Evolutionary conservation across 1,140 invertebrate genomes (phyloP), one percentile per base, ranked within the genome.

Genomic region (Ceratina australensis): DNA sequence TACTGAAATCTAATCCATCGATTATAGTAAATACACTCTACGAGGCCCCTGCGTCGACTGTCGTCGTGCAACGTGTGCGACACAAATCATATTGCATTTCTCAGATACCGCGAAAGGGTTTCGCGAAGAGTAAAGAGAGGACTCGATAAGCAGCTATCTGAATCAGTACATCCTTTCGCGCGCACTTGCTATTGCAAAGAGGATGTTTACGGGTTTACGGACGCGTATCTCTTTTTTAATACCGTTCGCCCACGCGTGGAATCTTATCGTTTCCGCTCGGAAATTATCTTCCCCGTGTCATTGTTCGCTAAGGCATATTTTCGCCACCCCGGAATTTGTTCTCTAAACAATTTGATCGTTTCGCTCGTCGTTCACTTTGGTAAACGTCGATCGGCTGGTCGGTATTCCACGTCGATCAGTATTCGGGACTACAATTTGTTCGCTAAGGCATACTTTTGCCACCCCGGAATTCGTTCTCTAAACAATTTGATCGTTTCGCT

Each of bases 151-250:
- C 22, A 16, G 4, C 2, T 83, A 83, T 83, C 74, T 57, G 47
- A 65, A 68, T 78, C 67, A 26, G 50, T 12, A 24, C 71, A 72
- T 52, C 77, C 80, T 67, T 74, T 83, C 69, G 66, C 57, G 61
- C 57, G 22, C 33, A 42, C 33, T 47, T 50, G 47, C 60, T 13
- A 18, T 57, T 57, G 52, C 16, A 20, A 33, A 26, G 57, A 84
- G 82, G 82, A 84, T 83, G 82, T 84, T 84, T 83, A 83, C 26
- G 52, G 72, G 57, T 20, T 73, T 63, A 12, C 42, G 26, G 54
- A 61, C 63, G 66, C 72, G 24, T 84, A 83, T 84, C 72, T 77
- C 33, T 18, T 50, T 77, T 75, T 84, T 67, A 73, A 76, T 59
- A 22, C 26, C 22, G n/a, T 24, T 76, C 72, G 67, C 83, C 83